Evolutionary conservation across 2,113 vertebrate genomes (phyloP).

Genomic region (Larimichthys polyactis): DNA sequence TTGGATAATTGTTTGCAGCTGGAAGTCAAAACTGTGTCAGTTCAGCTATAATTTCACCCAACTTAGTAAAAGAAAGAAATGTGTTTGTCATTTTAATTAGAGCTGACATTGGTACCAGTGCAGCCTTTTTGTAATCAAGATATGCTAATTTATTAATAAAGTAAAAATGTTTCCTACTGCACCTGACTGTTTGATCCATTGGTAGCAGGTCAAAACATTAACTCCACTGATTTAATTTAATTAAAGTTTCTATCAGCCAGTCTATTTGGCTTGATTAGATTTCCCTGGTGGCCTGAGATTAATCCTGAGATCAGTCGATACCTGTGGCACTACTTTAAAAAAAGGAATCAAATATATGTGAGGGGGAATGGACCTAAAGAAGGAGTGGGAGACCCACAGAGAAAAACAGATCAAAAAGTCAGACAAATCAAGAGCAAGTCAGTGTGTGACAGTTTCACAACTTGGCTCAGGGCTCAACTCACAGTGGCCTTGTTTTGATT

Average conservation of each 20-base stretch:
- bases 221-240: not conserved
- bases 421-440: constrained; percentile 48
- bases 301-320: not conserved
- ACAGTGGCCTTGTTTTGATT: constrained; percentile 71
- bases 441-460: constrained; percentile 62
- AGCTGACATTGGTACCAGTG: not conserved
- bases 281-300: not conserved
- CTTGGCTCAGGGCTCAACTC: constrained; percentile 51
- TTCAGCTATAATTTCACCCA: not conserved
- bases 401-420: constrained; percentile 47
- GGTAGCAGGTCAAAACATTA: not conserved
- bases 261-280: not conserved
- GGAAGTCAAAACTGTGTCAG: not conserved
- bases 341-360: constrained; percentile 4
- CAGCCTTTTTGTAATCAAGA: not conserved
- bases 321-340: not conserved
- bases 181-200: not conserved
- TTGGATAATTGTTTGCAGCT: constrained; percentile 7
- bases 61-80: not conserved
- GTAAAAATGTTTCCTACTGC: not conserved
- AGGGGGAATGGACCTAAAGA: constrained; percentile 4
- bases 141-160: not conserved
- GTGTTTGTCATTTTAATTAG: not conserved
- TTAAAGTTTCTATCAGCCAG: not conserved
- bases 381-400: not conserved